A percentile compares a stretch with the other conserved stretches of the same genome.
Evolutionary conservation across 1,140 invertebrate species (phyloP).

Genomic region (Drosophila suzukii): DNA sequence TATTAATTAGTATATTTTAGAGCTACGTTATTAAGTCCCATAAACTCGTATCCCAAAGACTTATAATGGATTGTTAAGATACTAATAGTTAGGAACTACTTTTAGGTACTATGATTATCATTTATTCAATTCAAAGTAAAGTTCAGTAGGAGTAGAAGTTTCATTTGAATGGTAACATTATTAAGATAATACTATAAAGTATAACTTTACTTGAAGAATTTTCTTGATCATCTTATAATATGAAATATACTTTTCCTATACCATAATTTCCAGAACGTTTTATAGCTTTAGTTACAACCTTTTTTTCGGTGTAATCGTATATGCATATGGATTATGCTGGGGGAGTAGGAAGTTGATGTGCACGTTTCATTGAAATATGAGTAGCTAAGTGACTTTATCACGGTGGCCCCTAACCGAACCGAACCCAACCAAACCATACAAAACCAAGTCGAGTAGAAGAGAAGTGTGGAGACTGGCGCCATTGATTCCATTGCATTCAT

Average conservation of each 20-base stretch:
- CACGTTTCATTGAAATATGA: conserved; percentile 77
- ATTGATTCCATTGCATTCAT: conserved; percentile 50
- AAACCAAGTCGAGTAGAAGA: neutral
- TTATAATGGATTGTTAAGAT: too few species aligned
- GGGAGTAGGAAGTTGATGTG: conserved; percentile 62
- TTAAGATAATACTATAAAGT: too few species aligned
- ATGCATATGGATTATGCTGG: conserved; percentile 30
- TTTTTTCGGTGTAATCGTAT: conserved; percentile 23
- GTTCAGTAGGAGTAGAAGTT: too few species aligned
- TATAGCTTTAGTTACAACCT: neutral
- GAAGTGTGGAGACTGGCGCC: conserved; percentile 52
- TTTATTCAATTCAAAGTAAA: too few species aligned
- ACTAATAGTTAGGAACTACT: too few species aligned
- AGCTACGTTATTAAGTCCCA: too few species aligned
- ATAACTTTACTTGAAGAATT: too few species aligned
- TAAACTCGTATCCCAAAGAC: too few species aligned
- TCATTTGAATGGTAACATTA: too few species aligned
- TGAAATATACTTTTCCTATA: too few species aligned
- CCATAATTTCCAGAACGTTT: neutral
- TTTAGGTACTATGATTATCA: too few species aligned
- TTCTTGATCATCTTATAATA: too few species aligned
- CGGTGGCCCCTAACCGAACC: conserved; percentile 28
- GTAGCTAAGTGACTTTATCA: conserved; percentile 63
- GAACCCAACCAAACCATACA: neutral
- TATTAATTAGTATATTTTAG: neutral